Conservation (phyloP, 2,797 vertebrate genomes). For the Chromis chromis region DNA sequence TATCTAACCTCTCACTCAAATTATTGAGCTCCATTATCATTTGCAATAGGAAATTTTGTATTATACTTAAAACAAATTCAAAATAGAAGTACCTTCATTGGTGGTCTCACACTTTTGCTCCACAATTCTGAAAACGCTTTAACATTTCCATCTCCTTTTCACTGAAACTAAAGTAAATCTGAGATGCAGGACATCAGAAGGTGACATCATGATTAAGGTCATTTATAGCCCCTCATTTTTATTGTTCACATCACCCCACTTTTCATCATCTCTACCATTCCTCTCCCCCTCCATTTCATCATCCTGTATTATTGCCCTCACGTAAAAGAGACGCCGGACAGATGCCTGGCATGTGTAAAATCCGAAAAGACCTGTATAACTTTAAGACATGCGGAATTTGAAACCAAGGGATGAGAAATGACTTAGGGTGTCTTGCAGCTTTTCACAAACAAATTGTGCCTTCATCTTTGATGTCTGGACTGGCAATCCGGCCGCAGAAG, state of each 20-base stretch:
- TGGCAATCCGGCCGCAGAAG: conserved; percentile 35
- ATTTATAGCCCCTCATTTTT: conserved; percentile 52
- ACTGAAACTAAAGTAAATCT: conserved; percentile 18
- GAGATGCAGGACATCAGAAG: conserved; percentile 5
- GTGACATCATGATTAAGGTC: conserved; percentile 53
- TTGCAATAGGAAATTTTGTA: not conserved
- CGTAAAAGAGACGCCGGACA: conserved; percentile 32
- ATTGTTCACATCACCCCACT: conserved; percentile 50
- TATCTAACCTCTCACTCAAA: not conserved
- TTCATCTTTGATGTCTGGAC: conserved; percentile 49
- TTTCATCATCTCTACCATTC: conserved; percentile 54
- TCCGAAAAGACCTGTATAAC: conserved; percentile 47
- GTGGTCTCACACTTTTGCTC: no score
- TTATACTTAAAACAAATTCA: not conserved
- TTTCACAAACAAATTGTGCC: conserved; percentile 38
- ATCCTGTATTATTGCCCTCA: conserved; percentile 19
- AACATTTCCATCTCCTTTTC: not conserved
- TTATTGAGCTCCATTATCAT: not conserved
- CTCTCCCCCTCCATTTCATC: conserved; percentile 44
- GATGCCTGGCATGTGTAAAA: conserved; percentile 56
- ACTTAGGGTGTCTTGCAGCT: conserved; percentile 28
- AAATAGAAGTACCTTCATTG: no score
- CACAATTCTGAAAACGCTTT: not conserved
- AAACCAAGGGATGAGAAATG: conserved; percentile 32
- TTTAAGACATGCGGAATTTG: conserved; percentile 55